These are phyloP conservation scores for Ferdinandea cuprea DNA, from an alignment of 2,888 invertebrate genomes.

Conservation along the genomic window DNA sequence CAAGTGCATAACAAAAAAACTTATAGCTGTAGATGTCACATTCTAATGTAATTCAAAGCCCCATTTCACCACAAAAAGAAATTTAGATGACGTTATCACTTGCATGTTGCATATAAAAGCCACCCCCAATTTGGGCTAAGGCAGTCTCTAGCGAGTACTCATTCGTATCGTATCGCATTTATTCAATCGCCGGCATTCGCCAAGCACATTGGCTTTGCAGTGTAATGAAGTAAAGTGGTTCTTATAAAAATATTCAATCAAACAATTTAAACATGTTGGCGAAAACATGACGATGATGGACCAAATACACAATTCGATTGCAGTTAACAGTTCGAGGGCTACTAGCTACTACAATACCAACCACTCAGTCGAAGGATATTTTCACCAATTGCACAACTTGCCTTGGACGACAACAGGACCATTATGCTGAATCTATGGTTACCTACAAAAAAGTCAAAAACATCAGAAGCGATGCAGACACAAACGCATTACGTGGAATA, in stretches of 20 bases:
- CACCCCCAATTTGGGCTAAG: not conserved
- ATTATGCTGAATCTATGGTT: constrained; percentile 78
- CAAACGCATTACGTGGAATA: constrained; percentile 79
- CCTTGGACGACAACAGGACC: constrained; percentile 79
- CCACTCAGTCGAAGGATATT: constrained; percentile 77
- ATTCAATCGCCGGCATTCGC: constrained; percentile 61
- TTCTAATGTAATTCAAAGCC: not conserved
- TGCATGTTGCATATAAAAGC: constrained; percentile 52
- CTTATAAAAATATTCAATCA: not conserved
- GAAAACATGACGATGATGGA: constrained; percentile 79
- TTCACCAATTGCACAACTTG: constrained; percentile 78
- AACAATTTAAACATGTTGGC: constrained; percentile 34
- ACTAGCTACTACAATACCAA: constrained; percentile 64
- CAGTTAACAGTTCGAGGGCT: constrained; percentile 77
- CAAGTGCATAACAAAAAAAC: too few species aligned
- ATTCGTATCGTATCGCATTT: constrained; percentile 56
- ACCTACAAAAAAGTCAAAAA: constrained; percentile 80
- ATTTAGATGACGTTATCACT: too few species aligned
- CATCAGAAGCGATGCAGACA: constrained; percentile 80
- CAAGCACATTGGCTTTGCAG: constrained; percentile 56
- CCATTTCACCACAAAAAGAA: constrained; percentile 25
- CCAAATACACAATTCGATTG: constrained; percentile 79
- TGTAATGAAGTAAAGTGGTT: constrained; percentile 49
- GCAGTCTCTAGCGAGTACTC: constrained; percentile 59
- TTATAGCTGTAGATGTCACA: too few species aligned